Percentiles rank a stretch among this genome's conserved stretches.
These are phyloP conservation scores for Acanthosepion lycidas DNA, from an alignment of 2,888 invertebrate genomes.

Conservation along the genomic window DNA sequence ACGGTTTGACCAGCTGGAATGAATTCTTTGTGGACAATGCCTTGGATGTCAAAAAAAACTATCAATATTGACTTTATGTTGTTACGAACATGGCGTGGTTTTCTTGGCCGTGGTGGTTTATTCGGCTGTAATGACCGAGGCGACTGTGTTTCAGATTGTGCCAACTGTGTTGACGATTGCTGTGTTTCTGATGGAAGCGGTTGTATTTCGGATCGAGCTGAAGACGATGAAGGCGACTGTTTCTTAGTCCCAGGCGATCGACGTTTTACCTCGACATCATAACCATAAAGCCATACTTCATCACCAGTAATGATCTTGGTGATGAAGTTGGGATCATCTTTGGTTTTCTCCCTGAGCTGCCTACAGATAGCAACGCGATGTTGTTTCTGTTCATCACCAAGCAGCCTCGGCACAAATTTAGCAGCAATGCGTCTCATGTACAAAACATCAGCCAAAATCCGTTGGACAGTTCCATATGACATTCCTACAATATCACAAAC, in stretches of 20 bases:
- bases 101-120: no score
- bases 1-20: neutral
- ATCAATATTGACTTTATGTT: neutral
- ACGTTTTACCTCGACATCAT: neutral
- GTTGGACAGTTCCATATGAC: neutral
- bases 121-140: no score
- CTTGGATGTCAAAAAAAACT: neutral
- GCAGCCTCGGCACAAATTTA: neutral
- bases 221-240: neutral
- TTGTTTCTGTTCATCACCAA: neutral
- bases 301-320: neutral
- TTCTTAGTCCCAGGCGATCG: neutral
- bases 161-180: neutral
- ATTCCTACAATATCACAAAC: neutral
- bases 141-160: no score
- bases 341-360: neutral
- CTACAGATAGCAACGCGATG: neutral
- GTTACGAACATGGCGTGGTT: neutral
- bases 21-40: neutral
- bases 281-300: neutral
- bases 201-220: no score
- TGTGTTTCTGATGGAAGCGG: neutral
- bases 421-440: slow-evolving; percentile 4
- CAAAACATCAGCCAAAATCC: neutral
- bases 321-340: neutral